A percentile compares a stretch with the other conserved stretches of the same genome.
Evolutionary conservation across 1,140 invertebrate species (phyloP).

Genomic region (Papilio xuthus): DNA sequence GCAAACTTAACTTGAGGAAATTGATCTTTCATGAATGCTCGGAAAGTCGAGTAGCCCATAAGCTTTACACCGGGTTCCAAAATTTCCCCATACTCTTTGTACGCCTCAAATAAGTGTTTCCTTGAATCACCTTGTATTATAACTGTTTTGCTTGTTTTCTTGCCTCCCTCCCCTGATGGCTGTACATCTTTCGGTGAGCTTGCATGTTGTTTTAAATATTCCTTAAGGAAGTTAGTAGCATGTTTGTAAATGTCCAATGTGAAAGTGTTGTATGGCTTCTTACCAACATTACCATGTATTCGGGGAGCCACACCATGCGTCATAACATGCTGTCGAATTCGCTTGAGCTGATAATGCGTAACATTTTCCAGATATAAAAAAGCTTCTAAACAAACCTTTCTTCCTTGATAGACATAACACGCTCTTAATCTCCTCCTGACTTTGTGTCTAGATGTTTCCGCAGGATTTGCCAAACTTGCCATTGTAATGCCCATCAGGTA

Average conservation of each 20-base stretch:
- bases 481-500: conserved; percentile 91
- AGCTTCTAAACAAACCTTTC: conserved; percentile 89
- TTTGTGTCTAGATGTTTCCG: conserved; percentile 87
- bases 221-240: conserved; percentile 88
- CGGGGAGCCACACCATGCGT: conserved; percentile 89
- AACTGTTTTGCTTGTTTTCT: conserved; percentile 79
- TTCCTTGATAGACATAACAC: conserved; percentile 88
- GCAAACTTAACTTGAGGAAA: conserved; percentile 89
- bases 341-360: conserved; percentile 89
- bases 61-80: conserved; percentile 85
- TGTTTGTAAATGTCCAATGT: conserved; percentile 89
- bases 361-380: conserved; percentile 91
- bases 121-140: conserved; percentile 87
- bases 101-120: conserved; percentile 88
- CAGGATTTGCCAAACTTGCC: conserved; percentile 89
- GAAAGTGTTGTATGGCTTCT: conserved; percentile 91
- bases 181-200: conserved; percentile 81
- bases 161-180: conserved; percentile 80
- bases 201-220: conserved; percentile 83
- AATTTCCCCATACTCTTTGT: conserved; percentile 87
- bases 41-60: conserved; percentile 91
- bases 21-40: conserved; percentile 90
- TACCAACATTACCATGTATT: conserved; percentile 90
- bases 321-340: conserved; percentile 89
- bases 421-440: conserved; percentile 87